A percentile compares a stretch with the other conserved stretches of the same genome.
phyloP scores from a whole-genome alignment of 2,113 vertebrate genomes.

The Shinisaurus crocodilurus region DNA sequence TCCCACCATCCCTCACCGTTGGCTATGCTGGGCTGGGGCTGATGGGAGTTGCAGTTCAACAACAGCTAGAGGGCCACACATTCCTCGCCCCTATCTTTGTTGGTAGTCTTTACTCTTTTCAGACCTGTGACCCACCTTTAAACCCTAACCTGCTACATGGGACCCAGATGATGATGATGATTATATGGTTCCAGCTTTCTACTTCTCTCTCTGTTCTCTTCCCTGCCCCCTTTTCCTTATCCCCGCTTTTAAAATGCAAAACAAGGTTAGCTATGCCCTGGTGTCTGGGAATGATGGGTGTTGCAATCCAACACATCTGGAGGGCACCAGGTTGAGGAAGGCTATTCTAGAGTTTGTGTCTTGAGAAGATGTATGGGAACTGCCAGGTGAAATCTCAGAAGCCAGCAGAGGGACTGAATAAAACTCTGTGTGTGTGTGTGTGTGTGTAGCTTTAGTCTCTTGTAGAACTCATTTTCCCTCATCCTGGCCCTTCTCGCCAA shows the following conservation, averaged over 20 bases:
- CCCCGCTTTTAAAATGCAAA: neutral
- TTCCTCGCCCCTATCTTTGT: no score
- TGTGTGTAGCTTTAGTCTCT: neutral
- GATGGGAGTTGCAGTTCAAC: no score
- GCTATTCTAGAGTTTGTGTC: neutral
- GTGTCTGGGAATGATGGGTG: neutral
- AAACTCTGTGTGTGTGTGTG: no score
- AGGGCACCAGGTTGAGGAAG: no score
- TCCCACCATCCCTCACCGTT: no score
- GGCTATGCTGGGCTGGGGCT: no score
- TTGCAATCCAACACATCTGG: neutral
- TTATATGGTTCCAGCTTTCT: neutral
- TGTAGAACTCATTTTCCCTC: neutral
- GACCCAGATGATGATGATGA: no score
- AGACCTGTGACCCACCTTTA: neutral
- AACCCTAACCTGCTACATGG: neutral
- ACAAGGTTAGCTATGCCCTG: neutral
- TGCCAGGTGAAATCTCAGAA: neutral
- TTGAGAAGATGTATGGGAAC: neutral
- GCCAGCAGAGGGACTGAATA: no score
- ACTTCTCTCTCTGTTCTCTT: neutral
- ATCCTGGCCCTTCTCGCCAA: neutral
- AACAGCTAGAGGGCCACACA: no score
- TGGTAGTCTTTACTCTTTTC: neutral
- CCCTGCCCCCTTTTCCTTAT: neutral